Percentiles rank a stretch among this genome's conserved stretches.
Conservation (phyloP, 2,888 invertebrate species). For the Eupithecia dodoneata region DNA sequence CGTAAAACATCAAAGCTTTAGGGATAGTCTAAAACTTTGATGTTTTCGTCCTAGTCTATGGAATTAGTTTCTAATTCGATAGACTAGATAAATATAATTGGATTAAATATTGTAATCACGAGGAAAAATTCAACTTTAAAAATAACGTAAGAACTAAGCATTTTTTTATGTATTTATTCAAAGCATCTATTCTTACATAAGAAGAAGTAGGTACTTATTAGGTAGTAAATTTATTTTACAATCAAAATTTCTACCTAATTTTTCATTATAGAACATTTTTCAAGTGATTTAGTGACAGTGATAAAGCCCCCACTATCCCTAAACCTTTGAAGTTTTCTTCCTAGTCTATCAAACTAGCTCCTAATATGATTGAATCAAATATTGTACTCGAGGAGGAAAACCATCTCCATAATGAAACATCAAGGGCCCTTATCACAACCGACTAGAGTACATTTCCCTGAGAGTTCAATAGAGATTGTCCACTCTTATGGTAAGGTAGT, state of each 20-base stretch:
- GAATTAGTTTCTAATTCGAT: conserved; percentile 11
- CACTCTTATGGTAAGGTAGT: conserved; percentile 7
- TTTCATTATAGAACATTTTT: too few relatives aligned
- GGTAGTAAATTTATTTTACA: too few relatives aligned
- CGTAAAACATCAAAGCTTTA: not conserved
- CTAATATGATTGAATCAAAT: conserved; percentile 34
- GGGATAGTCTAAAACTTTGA: not conserved
- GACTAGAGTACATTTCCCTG: conserved; percentile 18
- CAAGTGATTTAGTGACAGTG: too few relatives aligned
- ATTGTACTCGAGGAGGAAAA: conserved; percentile 31
- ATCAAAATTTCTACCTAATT: too few relatives aligned
- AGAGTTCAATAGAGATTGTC: not conserved
- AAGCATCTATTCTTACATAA: too few relatives aligned
- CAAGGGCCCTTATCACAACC: conserved; percentile 17
- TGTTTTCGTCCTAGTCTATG: not conserved
- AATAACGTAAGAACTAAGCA: too few relatives aligned
- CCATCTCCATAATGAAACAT: conserved; percentile 36
- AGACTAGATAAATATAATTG: too few relatives aligned
- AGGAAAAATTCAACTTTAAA: not conserved
- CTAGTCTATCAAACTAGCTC: not conserved
- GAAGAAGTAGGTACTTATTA: too few relatives aligned
- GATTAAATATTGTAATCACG: conserved; percentile 34
- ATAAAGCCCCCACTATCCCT: too few relatives aligned
- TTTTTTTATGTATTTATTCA: too few relatives aligned
- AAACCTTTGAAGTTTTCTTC: too few relatives aligned